phyloP scores from a whole-genome alignment of 2,888 invertebrate species.

The Miltochrista miniata region DNA sequence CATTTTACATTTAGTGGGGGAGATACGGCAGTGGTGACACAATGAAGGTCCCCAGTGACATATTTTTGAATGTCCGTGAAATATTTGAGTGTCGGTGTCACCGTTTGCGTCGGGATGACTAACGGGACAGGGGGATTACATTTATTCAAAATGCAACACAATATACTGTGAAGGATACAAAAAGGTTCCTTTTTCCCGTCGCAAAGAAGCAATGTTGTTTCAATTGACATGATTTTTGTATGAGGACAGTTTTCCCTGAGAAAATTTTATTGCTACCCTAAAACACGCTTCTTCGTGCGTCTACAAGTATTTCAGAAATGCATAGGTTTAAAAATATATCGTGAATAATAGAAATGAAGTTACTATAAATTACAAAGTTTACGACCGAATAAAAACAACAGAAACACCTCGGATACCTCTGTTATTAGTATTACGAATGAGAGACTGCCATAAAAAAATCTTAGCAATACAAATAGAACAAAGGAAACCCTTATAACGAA shows the following conservation, averaged over 20 bases:
- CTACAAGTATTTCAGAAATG: too few species aligned
- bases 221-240: not conserved
- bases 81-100: slow-evolving; percentile 41
- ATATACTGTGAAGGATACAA: too few species aligned
- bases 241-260: too few species aligned
- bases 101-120: slow-evolving; percentile 40
- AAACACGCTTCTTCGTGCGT: too few species aligned
- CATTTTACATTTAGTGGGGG: slow-evolving; percentile 18
- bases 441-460: slow-evolving; percentile 8
- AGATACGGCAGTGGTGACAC: slow-evolving; percentile 33
- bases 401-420: too few species aligned
- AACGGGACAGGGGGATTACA: slow-evolving; percentile 28
- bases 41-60: slow-evolving; percentile 57
- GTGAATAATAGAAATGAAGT: too few species aligned
- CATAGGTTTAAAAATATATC: too few species aligned
- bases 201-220: not conserved
- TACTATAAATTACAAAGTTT: not conserved
- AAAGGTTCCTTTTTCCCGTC: too few species aligned
- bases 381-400: not conserved
- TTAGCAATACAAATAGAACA: slow-evolving; percentile 24
- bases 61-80: slow-evolving; percentile 60
- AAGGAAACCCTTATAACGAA: slow-evolving; percentile 20
- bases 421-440: not conserved
- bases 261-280: too few species aligned
- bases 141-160: slow-evolving; percentile 13